A percentile compares a stretch with the other conserved stretches of the same genome.
Conservation (phyloP, 2,113 vertebrate species). For the Mastomys coucha region DNA sequence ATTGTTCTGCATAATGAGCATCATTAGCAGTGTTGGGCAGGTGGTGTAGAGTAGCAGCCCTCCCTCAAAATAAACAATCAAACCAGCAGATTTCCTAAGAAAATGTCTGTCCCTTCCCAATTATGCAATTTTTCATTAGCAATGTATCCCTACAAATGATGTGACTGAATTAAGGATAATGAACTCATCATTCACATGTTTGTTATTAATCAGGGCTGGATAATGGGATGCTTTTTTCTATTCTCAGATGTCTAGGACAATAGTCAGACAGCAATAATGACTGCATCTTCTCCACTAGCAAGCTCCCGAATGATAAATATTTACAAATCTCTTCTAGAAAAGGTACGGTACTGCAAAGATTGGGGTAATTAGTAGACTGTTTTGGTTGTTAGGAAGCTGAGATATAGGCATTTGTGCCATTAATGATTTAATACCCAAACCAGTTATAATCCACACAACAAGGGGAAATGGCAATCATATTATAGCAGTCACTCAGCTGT, state of each 20-base stretch:
- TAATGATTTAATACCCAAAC: constrained; percentile 78
- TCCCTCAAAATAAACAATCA: constrained; percentile 39
- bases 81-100: constrained; percentile 43
- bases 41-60: constrained; percentile 46
- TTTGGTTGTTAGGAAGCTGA: constrained; percentile 56
- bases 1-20: constrained; percentile 50
- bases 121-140: constrained; percentile 79
- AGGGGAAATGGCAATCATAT: constrained; percentile 68
- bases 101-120: constrained; percentile 73
- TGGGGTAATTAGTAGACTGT: constrained; percentile 50
- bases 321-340: constrained; percentile 79
- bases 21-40: constrained; percentile 55
- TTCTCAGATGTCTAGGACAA: constrained; percentile 68
- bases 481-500: constrained; percentile 66
- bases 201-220: constrained; percentile 78
- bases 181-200: constrained; percentile 70
- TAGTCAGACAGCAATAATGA: constrained; percentile 49
- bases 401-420: constrained; percentile 72
- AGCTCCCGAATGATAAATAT: constrained; percentile 75
- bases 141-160: constrained; percentile 81
- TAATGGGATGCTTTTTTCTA: constrained; percentile 33
- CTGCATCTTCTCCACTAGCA: neutral
- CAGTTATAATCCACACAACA: neutral
- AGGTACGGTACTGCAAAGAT: constrained; percentile 52
- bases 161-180: constrained; percentile 84